Conservation (phyloP, 2,888 invertebrate genomes). For the Drosophila melanosoma region DNA sequence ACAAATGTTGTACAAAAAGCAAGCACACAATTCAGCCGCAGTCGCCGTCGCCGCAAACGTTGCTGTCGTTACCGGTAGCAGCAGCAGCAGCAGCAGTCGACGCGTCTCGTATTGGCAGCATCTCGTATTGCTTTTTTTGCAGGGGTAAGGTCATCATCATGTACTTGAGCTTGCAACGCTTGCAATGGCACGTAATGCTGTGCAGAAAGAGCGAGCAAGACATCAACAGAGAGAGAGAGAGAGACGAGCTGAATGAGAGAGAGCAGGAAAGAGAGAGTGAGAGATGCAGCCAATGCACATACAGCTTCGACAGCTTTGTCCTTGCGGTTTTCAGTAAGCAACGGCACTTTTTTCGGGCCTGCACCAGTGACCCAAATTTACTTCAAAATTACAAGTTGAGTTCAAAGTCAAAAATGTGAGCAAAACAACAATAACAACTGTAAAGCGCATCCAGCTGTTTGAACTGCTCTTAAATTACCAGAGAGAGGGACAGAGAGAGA, state of each 20-base stretch:
- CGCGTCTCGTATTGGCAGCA: slow-evolving; percentile 38
- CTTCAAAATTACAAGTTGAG: slow-evolving; percentile 48
- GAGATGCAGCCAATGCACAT: slow-evolving; percentile 46
- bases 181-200: slow-evolving; percentile 63
- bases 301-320: slow-evolving; percentile 54
- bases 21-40: slow-evolving; percentile 47
- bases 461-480: slow-evolving; percentile 10
- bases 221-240: slow-evolving; percentile 3
- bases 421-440: slow-evolving; percentile 5
- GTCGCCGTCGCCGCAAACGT: slow-evolving; percentile 14
- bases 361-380: slow-evolving; percentile 69
- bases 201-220: slow-evolving; percentile 25
- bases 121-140: slow-evolving; percentile 38
- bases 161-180: slow-evolving; percentile 77
- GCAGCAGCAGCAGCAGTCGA: slow-evolving; percentile 28
- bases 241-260: not conserved
- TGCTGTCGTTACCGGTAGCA: slow-evolving; percentile 31
- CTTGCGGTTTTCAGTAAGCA: slow-evolving; percentile 56
- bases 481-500: not conserved
- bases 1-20: slow-evolving; percentile 53
- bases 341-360: slow-evolving; percentile 35
- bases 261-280: slow-evolving; percentile 4
- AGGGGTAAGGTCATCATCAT: slow-evolving; percentile 73
- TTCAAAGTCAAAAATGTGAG: slow-evolving; percentile 49
- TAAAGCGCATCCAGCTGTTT: slow-evolving; percentile 17